Percentiles rank a stretch among this genome's conserved stretches.
Evolutionary conservation across 2,797 vertebrate species (phyloP).

Genomic region (Heteromormyrus szaboi): DNA sequence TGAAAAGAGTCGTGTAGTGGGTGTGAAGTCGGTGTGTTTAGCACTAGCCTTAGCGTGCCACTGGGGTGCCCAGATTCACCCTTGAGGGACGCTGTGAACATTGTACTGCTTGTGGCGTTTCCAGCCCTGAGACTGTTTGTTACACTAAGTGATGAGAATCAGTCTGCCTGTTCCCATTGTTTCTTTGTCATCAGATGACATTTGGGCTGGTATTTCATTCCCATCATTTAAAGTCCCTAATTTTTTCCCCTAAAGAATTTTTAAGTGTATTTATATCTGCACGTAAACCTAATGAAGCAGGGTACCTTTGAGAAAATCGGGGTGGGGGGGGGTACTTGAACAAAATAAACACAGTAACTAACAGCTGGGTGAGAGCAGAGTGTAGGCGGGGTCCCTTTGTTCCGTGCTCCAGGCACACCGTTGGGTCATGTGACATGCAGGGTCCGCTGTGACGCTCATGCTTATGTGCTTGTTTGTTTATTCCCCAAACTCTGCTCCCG

Average conservation of each 20-base stretch:
- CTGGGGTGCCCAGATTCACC: background rate
- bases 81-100: slow-evolving; percentile 22
- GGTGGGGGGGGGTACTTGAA: background rate
- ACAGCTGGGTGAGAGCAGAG: slow-evolving; percentile 21
- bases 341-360: slow-evolving; percentile 20
- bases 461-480: background rate
- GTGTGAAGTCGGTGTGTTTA: background rate
- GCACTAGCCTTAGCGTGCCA: background rate
- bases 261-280: background rate
- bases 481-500: background rate
- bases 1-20: background rate
- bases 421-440: background rate
- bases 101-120: slow-evolving; percentile 15
- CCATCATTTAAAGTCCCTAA: background rate
- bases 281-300: background rate
- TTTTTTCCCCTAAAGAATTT: background rate
- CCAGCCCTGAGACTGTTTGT: background rate
- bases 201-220: background rate
- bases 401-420: background rate
- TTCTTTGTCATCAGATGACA: background rate
- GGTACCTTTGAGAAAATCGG: background rate
- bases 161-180: background rate
- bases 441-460: background rate
- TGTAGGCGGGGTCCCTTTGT: background rate
- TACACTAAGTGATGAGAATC: background rate